Evolutionary conservation across 2,888 invertebrate genomes (phyloP), one percentile per base, ranked within the genome.

Genomic region (Leptogaster cylindrica): DNA sequence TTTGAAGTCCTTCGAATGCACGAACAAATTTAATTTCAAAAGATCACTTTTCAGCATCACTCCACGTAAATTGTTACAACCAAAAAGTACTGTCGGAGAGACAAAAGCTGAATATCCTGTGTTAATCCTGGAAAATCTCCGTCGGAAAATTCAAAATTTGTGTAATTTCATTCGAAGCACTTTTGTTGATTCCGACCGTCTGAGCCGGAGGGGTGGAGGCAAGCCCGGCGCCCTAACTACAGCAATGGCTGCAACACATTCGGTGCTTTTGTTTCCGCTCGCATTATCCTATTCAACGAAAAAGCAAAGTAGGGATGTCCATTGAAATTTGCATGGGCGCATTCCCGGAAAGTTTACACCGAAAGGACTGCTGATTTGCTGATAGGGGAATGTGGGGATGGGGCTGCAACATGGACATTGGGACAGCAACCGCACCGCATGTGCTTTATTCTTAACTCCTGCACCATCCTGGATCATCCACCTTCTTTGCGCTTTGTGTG

Each of bases 281-380:
- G 31, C 33, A 52, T 31, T 31, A 33, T 14, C 23, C 55, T 23
- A 55, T 55, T 55, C 55, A 39, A 23, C 36, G 16, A 20, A 12
- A 55, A 36, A 36, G 20, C 25, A 36, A 55, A 55, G 55, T 16
- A 55, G 36, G n/a, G 39, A 36, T 55, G 36, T 55, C 55, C 55
- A 36, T n/a, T 20, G 36, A 16, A 25, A 55, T 55, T 55, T 36
- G 23, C 55, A 39, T 36, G 20, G 31, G 31, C 23, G 55, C 18
- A 33, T 55, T 36, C 23, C 23, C 23, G 18, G 41, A 41, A 12
- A 20, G 39, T 36, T 2, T 36, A 39, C 55, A 31, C 14, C 12
- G n/a, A 20, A 55, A 14, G 20, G 16, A 39, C 10, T 31, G 31
- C 6, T 10, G n/a, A n/a, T n/a, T n/a, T n/a, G n/a, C n/a, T n/a